Percentiles rank a stretch among this genome's conserved stretches.
These are phyloP conservation scores for Sarcophaga caerulescens DNA, from an alignment of 2,888 invertebrate species.

Conservation along the genomic window DNA sequence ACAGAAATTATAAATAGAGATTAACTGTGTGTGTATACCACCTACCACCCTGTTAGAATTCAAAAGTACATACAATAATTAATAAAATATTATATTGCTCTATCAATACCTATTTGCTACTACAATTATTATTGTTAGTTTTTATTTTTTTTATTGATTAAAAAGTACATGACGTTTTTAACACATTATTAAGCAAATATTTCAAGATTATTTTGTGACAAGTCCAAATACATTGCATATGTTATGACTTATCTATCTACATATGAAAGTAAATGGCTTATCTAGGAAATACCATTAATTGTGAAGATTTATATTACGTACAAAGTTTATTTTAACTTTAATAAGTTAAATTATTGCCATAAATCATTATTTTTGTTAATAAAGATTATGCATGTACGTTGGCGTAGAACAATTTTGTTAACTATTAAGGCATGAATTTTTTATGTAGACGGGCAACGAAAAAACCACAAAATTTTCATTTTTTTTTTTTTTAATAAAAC, in stretches of 20 bases:
- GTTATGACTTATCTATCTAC: no score
- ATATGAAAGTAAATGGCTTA: slow-evolving; percentile 1
- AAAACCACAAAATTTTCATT: no score
- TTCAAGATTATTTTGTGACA: neutral
- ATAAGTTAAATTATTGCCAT: no score
- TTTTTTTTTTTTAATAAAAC: no score
- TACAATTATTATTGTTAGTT: neutral
- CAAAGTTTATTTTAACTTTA: neutral
- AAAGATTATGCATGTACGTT: no score
- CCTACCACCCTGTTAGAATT: neutral
- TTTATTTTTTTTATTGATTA: neutral
- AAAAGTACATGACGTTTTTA: neutral
- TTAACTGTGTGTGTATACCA: neutral
- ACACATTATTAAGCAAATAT: slow-evolving; percentile 3
- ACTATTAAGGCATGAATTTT: no score
- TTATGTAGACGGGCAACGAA: no score
- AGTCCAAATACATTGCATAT: no score
- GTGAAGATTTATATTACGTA: neutral
- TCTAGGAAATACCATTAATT: slow-evolving; percentile 6
- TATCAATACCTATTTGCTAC: neutral
- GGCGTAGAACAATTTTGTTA: no score
- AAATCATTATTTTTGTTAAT: no score
- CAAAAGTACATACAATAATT: neutral
- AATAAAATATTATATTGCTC: neutral
- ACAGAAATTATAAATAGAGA: neutral